Evolutionary conservation across 2,888 invertebrate genomes (phyloP), one percentile per base, ranked within the genome.

Genomic region (Acholoe squamosa): DNA sequence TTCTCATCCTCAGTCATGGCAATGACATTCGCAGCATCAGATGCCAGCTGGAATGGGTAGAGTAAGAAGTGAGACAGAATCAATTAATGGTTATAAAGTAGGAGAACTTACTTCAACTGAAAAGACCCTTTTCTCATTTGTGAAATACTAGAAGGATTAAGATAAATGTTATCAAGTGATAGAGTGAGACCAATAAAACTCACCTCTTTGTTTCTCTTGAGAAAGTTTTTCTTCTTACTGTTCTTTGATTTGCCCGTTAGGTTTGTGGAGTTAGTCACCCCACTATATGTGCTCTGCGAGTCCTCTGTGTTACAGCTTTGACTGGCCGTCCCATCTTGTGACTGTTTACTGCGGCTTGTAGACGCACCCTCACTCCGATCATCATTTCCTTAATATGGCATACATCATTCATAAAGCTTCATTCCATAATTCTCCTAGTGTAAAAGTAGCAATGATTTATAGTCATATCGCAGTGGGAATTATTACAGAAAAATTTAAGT

Each of bases 1-100:
- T 95, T 95, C 92, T 95, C 95, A 90, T 95, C 95, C 52, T 95
- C 95, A 28, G 95, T 95, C 95, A 95, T 95, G 12, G 95, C 94
- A 54, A 95, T 93, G 5, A 92, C 84, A 86, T 94, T 94, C 33
- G 92, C 93, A 77, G 95, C 95, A 93, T 95, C 94, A 33, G 93
- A 93, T 0, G 95, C 95, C 90, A 95, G 92, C 95, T 95, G 93
- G 22, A 76, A 61, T n/a, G 71, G 43, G 43, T 88, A 43, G 43
- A 43, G 43, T 43, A 43, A 43, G 10, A 10, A 43, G 10, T 33
- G 80, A 86, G 22, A n/a, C 71, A 25, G 61, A n/a, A 61, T 61
- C 3, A 43, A 43, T n/a, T n/a, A n/a, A n/a, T n/a, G n/a, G n/a
- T n/a, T 0, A 77, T 34, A 22, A 77, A 77, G n/a, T 77, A 19